phyloP scores from a whole-genome alignment of 1,140 invertebrate species.

The Aphelinus certus region DNA sequence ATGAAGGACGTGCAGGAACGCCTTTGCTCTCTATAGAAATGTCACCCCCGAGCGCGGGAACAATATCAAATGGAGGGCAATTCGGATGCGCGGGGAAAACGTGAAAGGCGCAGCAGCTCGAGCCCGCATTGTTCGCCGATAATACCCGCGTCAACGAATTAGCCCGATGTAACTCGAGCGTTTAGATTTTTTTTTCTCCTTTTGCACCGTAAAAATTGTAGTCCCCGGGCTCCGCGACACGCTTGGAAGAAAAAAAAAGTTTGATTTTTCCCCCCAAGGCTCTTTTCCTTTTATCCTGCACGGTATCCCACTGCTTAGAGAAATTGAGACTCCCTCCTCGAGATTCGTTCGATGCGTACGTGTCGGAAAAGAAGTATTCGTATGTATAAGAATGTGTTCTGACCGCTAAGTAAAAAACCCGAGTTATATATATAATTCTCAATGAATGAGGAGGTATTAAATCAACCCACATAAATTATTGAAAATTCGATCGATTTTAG shows the following conservation, averaged over 20 bases:
- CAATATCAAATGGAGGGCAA: constrained; percentile 28
- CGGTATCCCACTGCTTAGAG: neutral
- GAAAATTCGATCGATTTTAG: no score
- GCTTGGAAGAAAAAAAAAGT: constrained; percentile 1
- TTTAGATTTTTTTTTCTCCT: neutral
- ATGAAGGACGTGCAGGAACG: neutral
- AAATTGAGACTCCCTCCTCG: neutral
- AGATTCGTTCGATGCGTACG: neutral
- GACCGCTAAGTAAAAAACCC: no score
- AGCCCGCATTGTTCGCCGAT: constrained; percentile 32
- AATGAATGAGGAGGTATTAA: no score
- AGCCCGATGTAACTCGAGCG: constrained; percentile 36
- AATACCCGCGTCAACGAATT: constrained; percentile 37
- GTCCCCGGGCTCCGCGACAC: no score
- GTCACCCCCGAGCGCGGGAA: constrained; percentile 17
- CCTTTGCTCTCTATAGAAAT: constrained; percentile 32
- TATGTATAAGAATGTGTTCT: no score
- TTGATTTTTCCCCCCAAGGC: constrained; percentile 5
- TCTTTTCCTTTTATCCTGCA: neutral
- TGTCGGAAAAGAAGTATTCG: no score
- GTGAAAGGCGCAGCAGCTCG: constrained; percentile 25
- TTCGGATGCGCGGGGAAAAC: constrained; percentile 17
- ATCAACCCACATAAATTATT: no score
- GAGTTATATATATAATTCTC: no score
- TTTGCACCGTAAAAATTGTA: neutral